A percentile compares a stretch with the other conserved stretches of the same genome.
These are phyloP conservation scores for Leptoteleia sp. DNA, from an alignment of 1,140 invertebrate species.

Conservation along the genomic window DNA sequence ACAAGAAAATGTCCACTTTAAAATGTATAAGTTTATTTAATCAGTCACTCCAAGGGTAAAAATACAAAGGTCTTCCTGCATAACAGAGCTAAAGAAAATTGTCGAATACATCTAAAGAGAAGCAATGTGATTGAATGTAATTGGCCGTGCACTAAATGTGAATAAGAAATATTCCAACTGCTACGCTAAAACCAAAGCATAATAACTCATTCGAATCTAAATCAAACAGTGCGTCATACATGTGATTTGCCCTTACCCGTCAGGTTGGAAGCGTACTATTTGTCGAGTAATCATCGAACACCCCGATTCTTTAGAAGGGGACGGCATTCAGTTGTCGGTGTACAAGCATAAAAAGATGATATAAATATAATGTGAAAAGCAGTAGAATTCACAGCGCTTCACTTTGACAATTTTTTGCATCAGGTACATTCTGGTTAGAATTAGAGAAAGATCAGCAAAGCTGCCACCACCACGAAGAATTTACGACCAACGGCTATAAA, in stretches of 20 bases:
- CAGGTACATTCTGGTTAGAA: conserved; percentile 61
- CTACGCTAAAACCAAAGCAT: conserved; percentile 66
- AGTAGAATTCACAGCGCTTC: conserved; percentile 41
- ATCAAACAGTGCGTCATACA: conserved; percentile 63
- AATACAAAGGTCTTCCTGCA: no score
- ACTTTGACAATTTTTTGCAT: conserved; percentile 57
- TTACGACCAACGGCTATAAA: conserved; percentile 78
- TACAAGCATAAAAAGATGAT: conserved; percentile 43
- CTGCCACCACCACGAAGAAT: conserved; percentile 72
- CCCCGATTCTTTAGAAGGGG: conserved; percentile 39
- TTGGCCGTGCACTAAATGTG: conserved; percentile 66
- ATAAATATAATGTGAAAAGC: conserved; percentile 59
- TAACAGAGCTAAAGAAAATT: conserved; percentile 56
- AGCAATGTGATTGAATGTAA: conserved; percentile 70
- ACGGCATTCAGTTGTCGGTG: conserved; percentile 19
- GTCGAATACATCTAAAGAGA: conserved; percentile 30
- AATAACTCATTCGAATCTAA: conserved; percentile 65
- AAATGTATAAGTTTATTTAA: no score
- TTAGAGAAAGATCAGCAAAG: conserved; percentile 71
- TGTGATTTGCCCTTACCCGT: conserved; percentile 60
- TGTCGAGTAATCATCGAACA: conserved; percentile 69
- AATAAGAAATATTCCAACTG: conserved; percentile 59
- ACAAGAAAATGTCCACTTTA: no score
- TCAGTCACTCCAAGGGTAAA: no score
- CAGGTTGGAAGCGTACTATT: conserved; percentile 75